phyloP scores from a whole-genome alignment of 2,797 vertebrate genomes.

The Neopelma chrysocephalum region DNA sequence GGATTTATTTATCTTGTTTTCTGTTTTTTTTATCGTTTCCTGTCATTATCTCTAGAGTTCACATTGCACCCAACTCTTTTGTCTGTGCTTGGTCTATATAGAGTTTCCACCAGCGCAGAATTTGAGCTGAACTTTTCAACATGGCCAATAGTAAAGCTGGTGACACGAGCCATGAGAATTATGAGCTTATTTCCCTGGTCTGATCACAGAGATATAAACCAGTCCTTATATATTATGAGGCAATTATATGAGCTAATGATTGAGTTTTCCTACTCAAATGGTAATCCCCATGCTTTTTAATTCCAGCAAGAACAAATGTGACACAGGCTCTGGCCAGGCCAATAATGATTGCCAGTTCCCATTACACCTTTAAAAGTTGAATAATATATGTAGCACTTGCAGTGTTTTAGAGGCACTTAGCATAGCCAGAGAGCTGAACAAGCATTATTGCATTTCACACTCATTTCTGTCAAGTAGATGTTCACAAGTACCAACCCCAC shows the following conservation, averaged over 20 bases:
- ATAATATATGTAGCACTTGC: conserved; percentile 37
- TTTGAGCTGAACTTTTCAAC: not conserved
- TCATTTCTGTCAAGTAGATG: not conserved
- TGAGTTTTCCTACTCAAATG: conserved; percentile 3
- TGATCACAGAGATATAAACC: conserved; percentile 9
- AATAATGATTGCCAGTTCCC: conserved; percentile 54
- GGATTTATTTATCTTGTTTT: conserved; percentile 19
- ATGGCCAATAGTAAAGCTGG: not conserved
- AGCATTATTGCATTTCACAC: conserved; percentile 20
- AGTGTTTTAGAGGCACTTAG: conserved; percentile 50
- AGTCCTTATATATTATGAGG: conserved; percentile 40
- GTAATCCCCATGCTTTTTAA: conserved; percentile 32
- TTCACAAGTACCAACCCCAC: not conserved
- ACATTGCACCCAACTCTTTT: not conserved
- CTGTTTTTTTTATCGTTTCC: not conserved
- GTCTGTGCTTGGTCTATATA: not conserved
- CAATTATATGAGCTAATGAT: conserved; percentile 52
- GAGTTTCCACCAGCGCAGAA: not conserved
- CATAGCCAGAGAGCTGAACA: conserved; percentile 8
- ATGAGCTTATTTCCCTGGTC: not conserved
- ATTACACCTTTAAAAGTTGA: conserved; percentile 47
- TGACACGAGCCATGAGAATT: not conserved
- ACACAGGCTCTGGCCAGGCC: conserved; percentile 30
- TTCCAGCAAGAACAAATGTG: conserved; percentile 37
- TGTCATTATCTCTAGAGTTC: not conserved